phyloP scores from a whole-genome alignment of 1,140 invertebrate genomes.

The Riptortus pedestris region DNA sequence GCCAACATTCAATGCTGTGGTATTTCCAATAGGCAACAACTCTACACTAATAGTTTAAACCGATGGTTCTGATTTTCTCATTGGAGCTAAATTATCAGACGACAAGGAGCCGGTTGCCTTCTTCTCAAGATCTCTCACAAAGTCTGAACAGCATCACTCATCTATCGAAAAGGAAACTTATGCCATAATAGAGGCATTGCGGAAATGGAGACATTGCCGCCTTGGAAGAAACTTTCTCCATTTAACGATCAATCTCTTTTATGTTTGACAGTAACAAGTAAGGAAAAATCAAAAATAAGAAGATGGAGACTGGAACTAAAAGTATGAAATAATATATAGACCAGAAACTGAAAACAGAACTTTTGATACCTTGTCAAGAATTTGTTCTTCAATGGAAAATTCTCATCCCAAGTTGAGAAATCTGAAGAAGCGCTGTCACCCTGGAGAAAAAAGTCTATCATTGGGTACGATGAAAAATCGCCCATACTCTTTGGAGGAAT shows the following conservation, averaged over 20 bases:
- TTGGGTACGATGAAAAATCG: too few relatives aligned
- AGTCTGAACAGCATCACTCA: conserved; percentile 41
- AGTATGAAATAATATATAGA: conserved; percentile 33
- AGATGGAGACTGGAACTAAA: conserved; percentile 32
- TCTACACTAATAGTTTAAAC: not conserved
- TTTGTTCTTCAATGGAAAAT: conserved; percentile 22
- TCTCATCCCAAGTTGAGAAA: conserved; percentile 29
- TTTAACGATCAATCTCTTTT: conserved; percentile 30
- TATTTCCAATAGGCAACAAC: not conserved
- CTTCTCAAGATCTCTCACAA: conserved; percentile 39
- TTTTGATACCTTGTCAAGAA: conserved; percentile 32
- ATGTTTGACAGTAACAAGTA: conserved; percentile 30
- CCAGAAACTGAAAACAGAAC: conserved; percentile 32
- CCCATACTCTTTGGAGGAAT: too few relatives aligned
- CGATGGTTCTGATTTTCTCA: conserved; percentile 25
- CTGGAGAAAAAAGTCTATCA: too few relatives aligned
- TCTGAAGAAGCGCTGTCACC: conserved; percentile 27
- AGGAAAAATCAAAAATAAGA: conserved; percentile 33
- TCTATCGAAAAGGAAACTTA: conserved; percentile 45
- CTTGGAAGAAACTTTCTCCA: conserved; percentile 31
- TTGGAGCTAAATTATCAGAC: conserved; percentile 26
- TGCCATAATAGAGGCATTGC: conserved; percentile 39
- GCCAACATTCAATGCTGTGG: not conserved
- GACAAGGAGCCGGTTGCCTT: conserved; percentile 39
- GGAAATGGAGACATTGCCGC: conserved; percentile 35